A percentile compares a stretch with the other conserved stretches of the same genome.
Evolutionary conservation across 2,888 invertebrate species (phyloP).

Genomic region (Lumbricus terrestris): DNA sequence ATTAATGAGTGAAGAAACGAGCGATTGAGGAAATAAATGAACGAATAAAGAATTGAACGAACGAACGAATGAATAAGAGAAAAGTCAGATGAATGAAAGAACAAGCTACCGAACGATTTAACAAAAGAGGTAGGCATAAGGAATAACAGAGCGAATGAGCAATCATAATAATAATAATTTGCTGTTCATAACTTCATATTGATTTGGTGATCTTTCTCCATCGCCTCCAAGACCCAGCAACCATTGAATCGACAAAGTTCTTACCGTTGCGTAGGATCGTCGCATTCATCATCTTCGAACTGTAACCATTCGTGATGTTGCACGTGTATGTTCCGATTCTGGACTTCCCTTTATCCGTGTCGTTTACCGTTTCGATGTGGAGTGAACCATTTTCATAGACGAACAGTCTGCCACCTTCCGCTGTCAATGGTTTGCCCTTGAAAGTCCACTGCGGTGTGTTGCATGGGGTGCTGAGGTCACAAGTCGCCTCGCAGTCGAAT

Average conservation of each 20-base stretch:
- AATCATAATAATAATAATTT: no score
- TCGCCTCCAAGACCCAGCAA: not conserved
- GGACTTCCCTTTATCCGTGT: not conserved
- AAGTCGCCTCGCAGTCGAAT: not conserved
- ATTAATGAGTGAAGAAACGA: no score
- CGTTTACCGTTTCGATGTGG: not conserved
- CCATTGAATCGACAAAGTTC: not conserved
- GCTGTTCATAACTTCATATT: no score
- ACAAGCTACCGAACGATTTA: no score
- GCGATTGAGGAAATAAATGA: no score
- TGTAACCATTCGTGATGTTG: not conserved
- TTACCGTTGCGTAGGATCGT: not conserved
- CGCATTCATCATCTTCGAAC: not conserved
- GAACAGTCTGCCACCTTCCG: not conserved
- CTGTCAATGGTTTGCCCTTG: not conserved
- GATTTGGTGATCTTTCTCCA: no score
- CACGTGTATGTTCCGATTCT: not conserved
- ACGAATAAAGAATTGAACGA: no score
- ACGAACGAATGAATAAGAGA: no score
- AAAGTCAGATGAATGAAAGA: no score
- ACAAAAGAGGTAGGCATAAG: no score
- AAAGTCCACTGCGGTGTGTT: not conserved
- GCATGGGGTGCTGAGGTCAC: not conserved
- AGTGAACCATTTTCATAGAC: not conserved
- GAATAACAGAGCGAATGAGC: no score